These are phyloP conservation scores for Lagopus leucura DNA, from an alignment of 2,113 vertebrate species.

Conservation along the genomic window DNA sequence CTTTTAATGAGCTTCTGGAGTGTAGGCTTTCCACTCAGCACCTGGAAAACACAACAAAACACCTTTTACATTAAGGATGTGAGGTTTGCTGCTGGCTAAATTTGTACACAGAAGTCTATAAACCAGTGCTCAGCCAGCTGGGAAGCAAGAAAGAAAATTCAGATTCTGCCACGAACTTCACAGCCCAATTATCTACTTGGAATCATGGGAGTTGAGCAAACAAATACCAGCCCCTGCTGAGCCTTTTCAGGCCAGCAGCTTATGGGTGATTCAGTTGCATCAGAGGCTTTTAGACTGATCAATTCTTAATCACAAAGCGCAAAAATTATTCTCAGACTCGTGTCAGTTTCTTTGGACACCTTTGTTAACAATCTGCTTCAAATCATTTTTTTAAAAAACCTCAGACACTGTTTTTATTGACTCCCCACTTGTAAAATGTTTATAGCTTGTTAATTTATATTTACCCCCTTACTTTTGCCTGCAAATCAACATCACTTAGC, in stretches of 20 bases:
- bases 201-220: constrained; percentile 97
- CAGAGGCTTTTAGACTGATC: constrained; percentile 90
- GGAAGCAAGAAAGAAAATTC: constrained; percentile 88
- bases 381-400: constrained; percentile 83
- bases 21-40: constrained; percentile 84
- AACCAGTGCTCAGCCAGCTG: constrained; percentile 87
- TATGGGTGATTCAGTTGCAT: constrained; percentile 89
- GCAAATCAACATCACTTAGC: constrained; percentile 89
- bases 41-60: constrained; percentile 90
- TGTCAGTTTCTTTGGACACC: constrained; percentile 84
- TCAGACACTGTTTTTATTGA: constrained; percentile 89
- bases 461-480: constrained; percentile 90
- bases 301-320: constrained; percentile 91
- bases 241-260: constrained; percentile 86
- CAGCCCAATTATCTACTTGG: constrained; percentile 97
- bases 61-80: constrained; percentile 89
- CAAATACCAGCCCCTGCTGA: constrained; percentile 92
- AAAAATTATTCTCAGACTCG: constrained; percentile 87
- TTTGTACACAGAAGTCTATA: constrained; percentile 89
- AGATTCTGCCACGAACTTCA: constrained; percentile 92
- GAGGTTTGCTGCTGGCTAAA: constrained; percentile 90
- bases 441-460: constrained; percentile 91
- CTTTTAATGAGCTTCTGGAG: constrained; percentile 89
- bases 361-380: constrained; percentile 85
- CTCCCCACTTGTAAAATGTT: constrained; percentile 89